Percentiles rank a stretch among this genome's conserved stretches.
Conservation (phyloP, 1,140 invertebrate genomes). For the Centruroides sculpturatus region DNA sequence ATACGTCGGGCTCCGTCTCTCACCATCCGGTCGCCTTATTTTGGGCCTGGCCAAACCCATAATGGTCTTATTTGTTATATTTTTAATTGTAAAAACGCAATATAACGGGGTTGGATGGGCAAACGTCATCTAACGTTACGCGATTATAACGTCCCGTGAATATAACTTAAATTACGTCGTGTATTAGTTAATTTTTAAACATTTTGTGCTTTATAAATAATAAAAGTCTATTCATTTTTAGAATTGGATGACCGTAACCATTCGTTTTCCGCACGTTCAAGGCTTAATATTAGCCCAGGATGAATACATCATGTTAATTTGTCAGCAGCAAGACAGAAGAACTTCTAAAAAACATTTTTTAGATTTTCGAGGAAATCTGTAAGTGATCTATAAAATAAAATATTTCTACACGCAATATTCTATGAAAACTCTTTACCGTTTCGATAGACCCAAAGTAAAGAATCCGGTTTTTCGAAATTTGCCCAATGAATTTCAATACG, state of each 20-base stretch:
- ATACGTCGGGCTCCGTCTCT: too few species aligned
- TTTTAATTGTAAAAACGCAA: too few species aligned
- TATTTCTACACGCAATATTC: background rate
- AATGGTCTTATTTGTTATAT: too few species aligned
- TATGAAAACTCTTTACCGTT: background rate
- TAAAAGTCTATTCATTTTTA: too few species aligned
- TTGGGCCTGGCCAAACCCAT: too few species aligned
- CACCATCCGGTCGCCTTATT: too few species aligned
- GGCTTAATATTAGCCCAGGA: conserved; percentile 46
- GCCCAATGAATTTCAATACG: background rate
- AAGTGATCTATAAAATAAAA: conserved; percentile 4
- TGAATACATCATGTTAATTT: conserved; percentile 42
- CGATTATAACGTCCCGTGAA: too few species aligned
- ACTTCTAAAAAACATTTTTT: conserved; percentile 38
- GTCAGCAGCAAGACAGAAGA: conserved; percentile 41
- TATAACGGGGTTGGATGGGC: too few species aligned
- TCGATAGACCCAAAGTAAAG: background rate
- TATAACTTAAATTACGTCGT: too few species aligned
- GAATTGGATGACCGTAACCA: conserved; percentile 34
- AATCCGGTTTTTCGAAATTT: background rate
- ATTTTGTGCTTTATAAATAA: too few species aligned
- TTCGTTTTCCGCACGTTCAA: conserved; percentile 43
- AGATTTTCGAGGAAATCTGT: conserved; percentile 22
- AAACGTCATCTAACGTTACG: too few species aligned
- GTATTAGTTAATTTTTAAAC: too few species aligned